phyloP scores from a whole-genome alignment of 2,797 vertebrate genomes.

The Aeoliscus strigatus region DNA sequence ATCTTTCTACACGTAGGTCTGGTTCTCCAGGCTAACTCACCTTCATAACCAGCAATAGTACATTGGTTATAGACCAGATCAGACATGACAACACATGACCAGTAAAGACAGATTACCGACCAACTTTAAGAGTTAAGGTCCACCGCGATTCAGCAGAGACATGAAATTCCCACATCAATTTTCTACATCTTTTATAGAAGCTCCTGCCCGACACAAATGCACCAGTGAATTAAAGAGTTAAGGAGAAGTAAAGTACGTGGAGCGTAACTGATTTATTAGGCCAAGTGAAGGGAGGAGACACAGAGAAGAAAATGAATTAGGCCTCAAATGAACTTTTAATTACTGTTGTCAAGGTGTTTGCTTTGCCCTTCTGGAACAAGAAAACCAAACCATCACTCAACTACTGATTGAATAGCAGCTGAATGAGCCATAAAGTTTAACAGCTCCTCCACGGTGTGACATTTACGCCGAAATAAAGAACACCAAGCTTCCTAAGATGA shows the following conservation, averaged over 20 bases:
- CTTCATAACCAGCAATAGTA: constrained; percentile 3
- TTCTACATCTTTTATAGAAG: constrained; percentile 52
- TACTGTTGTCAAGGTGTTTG: constrained; percentile 70
- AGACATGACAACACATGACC: constrained; percentile 28
- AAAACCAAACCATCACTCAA: constrained; percentile 50
- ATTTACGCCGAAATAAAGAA: constrained; percentile 57
- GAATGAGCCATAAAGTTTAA: constrained; percentile 47
- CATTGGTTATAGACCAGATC: constrained; percentile 18
- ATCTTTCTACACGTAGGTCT: too few relatives aligned
- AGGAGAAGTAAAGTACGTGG: constrained; percentile 52
- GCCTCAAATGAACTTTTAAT: constrained; percentile 64
- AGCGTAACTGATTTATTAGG: constrained; percentile 69
- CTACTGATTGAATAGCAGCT: constrained; percentile 32
- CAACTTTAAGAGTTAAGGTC: constrained; percentile 31
- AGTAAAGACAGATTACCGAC: constrained; percentile 44
- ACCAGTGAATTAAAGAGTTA: constrained; percentile 53
- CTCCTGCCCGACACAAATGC: constrained; percentile 49
- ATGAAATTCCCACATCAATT: constrained; percentile 62
- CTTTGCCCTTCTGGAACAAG: constrained; percentile 58
- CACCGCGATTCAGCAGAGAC: constrained; percentile 53
- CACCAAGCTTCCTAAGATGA: constrained; percentile 22
- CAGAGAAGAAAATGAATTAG: constrained; percentile 59
- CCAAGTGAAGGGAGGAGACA: constrained; percentile 53
- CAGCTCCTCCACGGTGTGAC: constrained; percentile 31
- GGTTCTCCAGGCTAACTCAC: constrained; percentile 4